Evolutionary conservation across 2,888 invertebrate species (phyloP), one percentile per base, ranked within the genome.

Genomic region (Platypus cylindrus): DNA sequence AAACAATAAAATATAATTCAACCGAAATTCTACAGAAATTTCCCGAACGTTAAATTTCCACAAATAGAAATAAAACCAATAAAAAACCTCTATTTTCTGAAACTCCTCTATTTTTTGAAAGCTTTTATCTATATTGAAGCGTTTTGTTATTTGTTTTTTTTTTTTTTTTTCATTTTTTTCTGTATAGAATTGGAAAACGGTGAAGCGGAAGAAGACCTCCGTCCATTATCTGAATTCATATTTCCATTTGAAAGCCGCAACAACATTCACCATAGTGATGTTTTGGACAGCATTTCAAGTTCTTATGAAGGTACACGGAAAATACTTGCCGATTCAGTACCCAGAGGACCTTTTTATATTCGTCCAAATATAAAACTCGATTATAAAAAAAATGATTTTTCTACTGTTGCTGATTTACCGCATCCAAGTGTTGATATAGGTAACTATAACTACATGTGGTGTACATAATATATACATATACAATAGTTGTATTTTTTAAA

Each of bases 361-460:
- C 61, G 61, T 12, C 58, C 55, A 38, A 51, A 49, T 46, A 51
- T 60, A 30, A 59, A 60, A 51, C 51, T 59, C 34, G 57, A 57
- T 50, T 55, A 55, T 40, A 48, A 55, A 38, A 41, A 40, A 36
- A n/a, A n/a, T n/a, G 44, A 39, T 34, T 39, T 40, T 9, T 23
- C 34, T 20, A 55, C 59, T n/a, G 59, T 25, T 5, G 57, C 59
- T 11, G 60, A 60, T 47, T 46, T 63, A 29, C 62, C 60, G 2
- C 60, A 59, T 51, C 63, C 63, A 18, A 62, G 61, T 12, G 36
- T 62, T 16, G 59, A 64, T 49, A 52, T 67, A 66, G 72, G 59
- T 43, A 44, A n/a, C n/a, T n/a, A n/a, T n/a, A n/a, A n/a, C n/a
- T n/a, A n/a, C n/a, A n/a, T n/a, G n/a, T n/a, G n/a, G n/a, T n/a